Percentiles rank a stretch among this genome's conserved stretches.
These are phyloP conservation scores for Torymus auratus DNA, from an alignment of 2,888 invertebrate genomes.

Conservation along the genomic window DNA sequence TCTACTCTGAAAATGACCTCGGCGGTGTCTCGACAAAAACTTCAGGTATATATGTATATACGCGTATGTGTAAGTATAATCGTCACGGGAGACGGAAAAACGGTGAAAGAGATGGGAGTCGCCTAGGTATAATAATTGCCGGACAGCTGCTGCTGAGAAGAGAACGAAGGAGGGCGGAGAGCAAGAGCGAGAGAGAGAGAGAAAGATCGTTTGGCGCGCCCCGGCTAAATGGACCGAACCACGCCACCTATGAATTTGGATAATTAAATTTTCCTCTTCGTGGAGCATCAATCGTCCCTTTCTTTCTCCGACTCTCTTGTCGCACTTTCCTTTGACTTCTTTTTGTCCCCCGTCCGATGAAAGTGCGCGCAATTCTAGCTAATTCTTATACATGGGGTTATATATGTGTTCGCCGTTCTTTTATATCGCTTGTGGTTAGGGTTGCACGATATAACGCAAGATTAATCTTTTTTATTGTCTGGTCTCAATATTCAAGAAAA, in stretches of 20 bases:
- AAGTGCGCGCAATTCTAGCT: no score
- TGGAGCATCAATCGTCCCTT: conserved; percentile 29
- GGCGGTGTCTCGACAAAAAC: conserved; percentile 56
- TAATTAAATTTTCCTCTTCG: conserved; percentile 66
- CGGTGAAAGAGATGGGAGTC: conserved; percentile 21
- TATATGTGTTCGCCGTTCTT: no score
- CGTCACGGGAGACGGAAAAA: conserved; percentile 56
- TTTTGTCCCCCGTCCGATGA: no score
- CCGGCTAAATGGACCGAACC: conserved; percentile 44
- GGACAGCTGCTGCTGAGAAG: conserved; percentile 69
- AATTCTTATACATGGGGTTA: no score
- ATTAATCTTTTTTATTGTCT: no score
- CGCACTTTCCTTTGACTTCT: no score
- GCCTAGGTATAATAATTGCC: conserved; percentile 67
- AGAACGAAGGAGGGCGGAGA: not conserved
- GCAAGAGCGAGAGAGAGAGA: not conserved
- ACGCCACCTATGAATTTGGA: conserved; percentile 61
- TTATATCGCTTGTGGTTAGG: no score
- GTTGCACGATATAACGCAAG: no score
- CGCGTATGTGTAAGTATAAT: conserved; percentile 39
- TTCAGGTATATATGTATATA: conserved; percentile 31
- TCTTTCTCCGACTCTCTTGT: not conserved
- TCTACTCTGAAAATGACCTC: conserved; percentile 71
- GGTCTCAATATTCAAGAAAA: no score
- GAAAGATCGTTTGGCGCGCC: conserved; percentile 21